Evolutionary conservation across 1,140 invertebrate genomes (phyloP), one percentile per base, ranked within the genome.

Genomic region (Caenorhabditis briggsae): DNA sequence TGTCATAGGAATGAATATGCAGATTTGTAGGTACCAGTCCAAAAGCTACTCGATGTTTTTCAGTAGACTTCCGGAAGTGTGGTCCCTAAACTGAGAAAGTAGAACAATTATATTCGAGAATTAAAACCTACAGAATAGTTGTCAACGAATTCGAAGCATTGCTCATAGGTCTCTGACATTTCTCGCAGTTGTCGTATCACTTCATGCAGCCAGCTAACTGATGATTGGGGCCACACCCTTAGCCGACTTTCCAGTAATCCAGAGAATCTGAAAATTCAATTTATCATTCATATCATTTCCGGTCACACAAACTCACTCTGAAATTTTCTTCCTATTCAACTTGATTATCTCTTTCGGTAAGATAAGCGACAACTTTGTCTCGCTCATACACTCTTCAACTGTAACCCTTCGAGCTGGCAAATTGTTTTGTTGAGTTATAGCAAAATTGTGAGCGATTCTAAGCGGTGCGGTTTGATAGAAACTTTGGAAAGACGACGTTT

Each of bases 11-110:
- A 46, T 87, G 86, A 43, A 82, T 43, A 78, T 87, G 86, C 1
- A 87, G 65, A 59, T 87, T 87, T 18, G 86, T 87, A 0, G 86
- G 86, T 11, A 87, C 86, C 2, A 83, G 61, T 16, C 82, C 83
- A 46, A 87, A 87, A 3, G 86, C 86, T 11, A 87, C 86, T 9
- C 86, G 61, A 12, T 46, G 48, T 50, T 87, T 87, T 83, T 87
- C 86, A 25, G 53, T 33, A 23, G 86, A 87, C 53, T 87, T 87
- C 18, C 86, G 82, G 61, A 83, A 87, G 11, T 46, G 33, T 9
- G 82, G 82, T n/a, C 82, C 82, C 86, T 83, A 41, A 83, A 33
- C 33, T 3, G 23, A 82, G 11, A 25, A 53, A 20, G 23, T 33
- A 0, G n/a, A 23, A 58, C 58, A 9, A 46, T 33, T 20, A 46